Base-by-base conservation (phyloP, 2,113 vertebrate species). In the Eidolon helvum region DNA sequence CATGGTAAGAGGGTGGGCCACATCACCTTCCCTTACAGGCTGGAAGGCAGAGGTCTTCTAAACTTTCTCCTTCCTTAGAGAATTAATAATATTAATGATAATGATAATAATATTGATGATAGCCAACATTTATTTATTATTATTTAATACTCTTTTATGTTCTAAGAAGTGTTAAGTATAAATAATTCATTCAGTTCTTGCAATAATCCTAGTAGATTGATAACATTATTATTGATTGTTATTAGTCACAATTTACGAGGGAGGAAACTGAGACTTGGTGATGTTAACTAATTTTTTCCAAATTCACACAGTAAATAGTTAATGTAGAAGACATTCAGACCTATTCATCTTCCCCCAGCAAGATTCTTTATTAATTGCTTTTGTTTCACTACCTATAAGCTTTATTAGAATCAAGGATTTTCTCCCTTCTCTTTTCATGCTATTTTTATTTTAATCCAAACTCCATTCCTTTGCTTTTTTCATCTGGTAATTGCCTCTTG, bases 251-350 rank as follows among this genome's bases (percentile, higher is more conserved):
- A 16, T 75, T 94, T 75, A 35, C 24, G 94, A 33, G 43, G 4
- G 4, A 90, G 7, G 10, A 78, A 66, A 85, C 4, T 59, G 50
- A 91, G 22, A 26, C 7, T 43, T 89, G 21, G 21, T 74, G 28
- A 82, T 71, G 1, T 57, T 48, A 86, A 71, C n/a, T 65, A 26
- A 78, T 43, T 87, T 96, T 96, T 26, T 28, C 40, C 28, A 94
- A 84, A 83, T 72, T 66, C 53, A 77, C 53, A 35, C 22, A 90
- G 59, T 92, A 83, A 78, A 87, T 82, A 90, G 55, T 91, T 71
- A 88, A 53, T 69, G 12, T 10, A 88, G 12, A 8, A 72, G 28
- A 28, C 2, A 55, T 12, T 65, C 30, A 48, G 11, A 55, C 14
- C 2, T 24, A 74, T 74, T 91, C 28, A 74, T 40, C 16, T 28